A percentile compares a stretch with the other conserved stretches of the same genome.
Evolutionary conservation across 2,113 vertebrate genomes (phyloP).

Genomic region (Sclerurus mexicanus): DNA sequence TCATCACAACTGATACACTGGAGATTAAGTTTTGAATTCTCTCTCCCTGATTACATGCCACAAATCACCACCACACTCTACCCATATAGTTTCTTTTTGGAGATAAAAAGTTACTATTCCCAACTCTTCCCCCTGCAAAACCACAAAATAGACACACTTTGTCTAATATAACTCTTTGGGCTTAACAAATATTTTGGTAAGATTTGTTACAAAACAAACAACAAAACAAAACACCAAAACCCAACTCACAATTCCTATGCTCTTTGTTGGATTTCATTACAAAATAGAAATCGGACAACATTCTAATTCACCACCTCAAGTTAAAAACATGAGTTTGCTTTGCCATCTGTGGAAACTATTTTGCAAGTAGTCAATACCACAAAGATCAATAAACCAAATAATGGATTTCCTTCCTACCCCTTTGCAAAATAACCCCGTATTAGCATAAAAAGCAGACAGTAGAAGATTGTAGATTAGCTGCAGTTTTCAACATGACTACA

Average conservation of each 20-base stretch:
- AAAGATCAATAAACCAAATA: background rate
- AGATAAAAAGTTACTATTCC: background rate
- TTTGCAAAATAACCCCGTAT: background rate
- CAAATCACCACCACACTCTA: background rate
- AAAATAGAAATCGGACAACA: background rate
- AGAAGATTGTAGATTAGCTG: background rate
- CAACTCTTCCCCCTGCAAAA: background rate
- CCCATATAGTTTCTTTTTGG: background rate
- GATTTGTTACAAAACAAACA: background rate
- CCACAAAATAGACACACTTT: background rate
- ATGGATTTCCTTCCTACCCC: background rate
- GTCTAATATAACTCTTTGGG: background rate
- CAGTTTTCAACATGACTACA: background rate
- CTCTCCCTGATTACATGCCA: background rate
- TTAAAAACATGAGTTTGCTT: background rate
- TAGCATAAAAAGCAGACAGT: constrained; percentile 32
- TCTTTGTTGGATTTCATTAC: background rate
- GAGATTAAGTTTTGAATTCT: background rate
- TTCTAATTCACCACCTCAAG: background rate
- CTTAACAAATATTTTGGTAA: background rate
- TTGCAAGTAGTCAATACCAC: background rate
- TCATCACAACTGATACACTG: background rate
- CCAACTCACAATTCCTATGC: background rate
- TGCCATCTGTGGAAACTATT: background rate
- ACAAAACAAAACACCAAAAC: background rate